These are phyloP conservation scores for Scopus umbretta DNA, from an alignment of 2,113 vertebrate species.

Conservation along the genomic window DNA sequence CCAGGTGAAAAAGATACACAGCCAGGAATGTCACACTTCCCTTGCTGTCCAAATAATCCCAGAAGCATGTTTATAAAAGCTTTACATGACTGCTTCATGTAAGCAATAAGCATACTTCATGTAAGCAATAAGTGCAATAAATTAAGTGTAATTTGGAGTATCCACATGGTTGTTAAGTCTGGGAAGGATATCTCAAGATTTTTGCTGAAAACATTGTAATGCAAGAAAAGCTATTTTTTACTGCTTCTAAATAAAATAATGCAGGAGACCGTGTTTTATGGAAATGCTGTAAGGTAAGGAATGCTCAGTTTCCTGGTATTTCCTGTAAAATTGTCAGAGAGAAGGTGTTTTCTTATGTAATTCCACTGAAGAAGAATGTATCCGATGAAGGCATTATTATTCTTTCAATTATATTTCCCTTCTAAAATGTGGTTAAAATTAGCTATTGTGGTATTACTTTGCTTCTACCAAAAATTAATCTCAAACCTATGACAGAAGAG, in stretches of 20 bases:
- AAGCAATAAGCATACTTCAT: neutral
- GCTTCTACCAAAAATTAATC: constrained; percentile 18
- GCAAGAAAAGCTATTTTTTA: neutral
- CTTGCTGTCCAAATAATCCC: neutral
- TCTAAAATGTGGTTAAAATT: constrained; percentile 34
- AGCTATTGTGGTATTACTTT: constrained; percentile 21
- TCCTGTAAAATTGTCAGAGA: constrained; percentile 46
- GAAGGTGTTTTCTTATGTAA: constrained; percentile 42
- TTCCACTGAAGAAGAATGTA: constrained; percentile 8
- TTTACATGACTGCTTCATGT: neutral
- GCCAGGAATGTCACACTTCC: neutral
- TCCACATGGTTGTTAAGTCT: neutral
- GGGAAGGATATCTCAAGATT: neutral
- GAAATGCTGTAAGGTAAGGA: constrained; percentile 5
- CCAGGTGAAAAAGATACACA: neutral
- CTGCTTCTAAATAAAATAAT: constrained; percentile 7
- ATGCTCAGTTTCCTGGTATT: constrained; percentile 41
- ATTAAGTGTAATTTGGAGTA: neutral
- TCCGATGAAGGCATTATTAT: constrained; percentile 17
- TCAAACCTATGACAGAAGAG: neutral
- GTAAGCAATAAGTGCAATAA: neutral
- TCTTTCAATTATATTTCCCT: neutral
- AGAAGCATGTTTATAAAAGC: neutral
- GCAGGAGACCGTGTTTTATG: neutral
- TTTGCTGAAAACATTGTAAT: neutral